Conservation (phyloP, 2,113 vertebrate species). For the Melanotaenia duboulayi region DNA sequence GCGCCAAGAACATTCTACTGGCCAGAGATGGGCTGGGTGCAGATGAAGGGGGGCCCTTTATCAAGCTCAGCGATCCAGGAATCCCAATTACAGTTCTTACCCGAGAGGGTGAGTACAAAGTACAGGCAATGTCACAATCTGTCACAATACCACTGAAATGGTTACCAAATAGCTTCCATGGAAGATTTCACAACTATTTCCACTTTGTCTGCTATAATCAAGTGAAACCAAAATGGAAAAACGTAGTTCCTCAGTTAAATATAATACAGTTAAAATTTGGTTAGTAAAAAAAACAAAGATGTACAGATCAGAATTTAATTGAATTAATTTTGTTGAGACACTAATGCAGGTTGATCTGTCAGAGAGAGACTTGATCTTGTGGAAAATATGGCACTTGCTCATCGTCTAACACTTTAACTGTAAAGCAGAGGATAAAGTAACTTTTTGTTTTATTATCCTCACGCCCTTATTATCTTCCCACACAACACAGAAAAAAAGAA, state of each 20-base stretch:
- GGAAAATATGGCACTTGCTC: not conserved
- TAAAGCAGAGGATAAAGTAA: not conserved
- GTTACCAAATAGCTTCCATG: conserved; percentile 17
- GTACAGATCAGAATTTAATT: not conserved
- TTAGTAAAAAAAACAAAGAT: not conserved
- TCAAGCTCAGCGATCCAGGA: conserved; percentile 97
- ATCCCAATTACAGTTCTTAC: conserved; percentile 93
- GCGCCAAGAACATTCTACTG: conserved; percentile 95
- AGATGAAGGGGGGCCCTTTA: conserved; percentile 91
- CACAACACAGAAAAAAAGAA: conserved; percentile 8
- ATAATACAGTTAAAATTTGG: not conserved
- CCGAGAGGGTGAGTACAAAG: conserved; percentile 86
- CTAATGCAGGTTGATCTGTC: not conserved
- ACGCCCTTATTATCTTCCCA: not conserved
- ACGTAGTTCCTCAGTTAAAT: not conserved
- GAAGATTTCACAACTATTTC: conserved; percentile 39
- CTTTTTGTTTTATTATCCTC: not conserved
- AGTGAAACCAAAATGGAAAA: conserved; percentile 24
- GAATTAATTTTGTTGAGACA: not conserved
- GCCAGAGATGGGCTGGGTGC: conserved; percentile 89
- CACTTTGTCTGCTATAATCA: conserved; percentile 26
- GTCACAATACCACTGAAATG: conserved; percentile 32
- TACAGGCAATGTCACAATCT: conserved; percentile 14
- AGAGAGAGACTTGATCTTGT: not conserved
- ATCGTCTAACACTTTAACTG: not conserved